A percentile compares a stretch with the other conserved stretches of the same genome.
phyloP scores from a whole-genome alignment of 1,140 invertebrate species.

The Drosophila quadrilineata region DNA sequence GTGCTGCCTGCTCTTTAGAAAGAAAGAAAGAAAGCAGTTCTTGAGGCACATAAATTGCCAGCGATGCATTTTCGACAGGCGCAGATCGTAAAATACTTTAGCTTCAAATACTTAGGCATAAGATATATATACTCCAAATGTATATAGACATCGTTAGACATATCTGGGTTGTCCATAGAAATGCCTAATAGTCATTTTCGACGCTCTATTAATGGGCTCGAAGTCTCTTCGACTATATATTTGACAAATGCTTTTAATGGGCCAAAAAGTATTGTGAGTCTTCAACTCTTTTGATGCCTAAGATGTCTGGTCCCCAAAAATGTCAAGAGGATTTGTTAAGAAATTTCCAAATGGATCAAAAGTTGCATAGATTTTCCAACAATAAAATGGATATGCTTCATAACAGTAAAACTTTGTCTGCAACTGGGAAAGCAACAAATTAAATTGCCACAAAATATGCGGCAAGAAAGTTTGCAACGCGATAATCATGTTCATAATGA shows the following conservation, averaged over 20 bases:
- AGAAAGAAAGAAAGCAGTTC: too few relatives aligned
- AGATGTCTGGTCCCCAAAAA: slow-evolving; percentile 10
- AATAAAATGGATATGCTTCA: slow-evolving; percentile 47
- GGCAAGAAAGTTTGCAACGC: too few relatives aligned
- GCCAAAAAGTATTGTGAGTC: slow-evolving; percentile 20
- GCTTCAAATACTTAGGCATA: slow-evolving; percentile 22
- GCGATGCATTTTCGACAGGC: slow-evolving; percentile 32
- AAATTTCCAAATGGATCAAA: slow-evolving; percentile 25
- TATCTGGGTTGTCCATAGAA: slow-evolving; percentile 42
- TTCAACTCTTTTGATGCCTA: slow-evolving; percentile 37
- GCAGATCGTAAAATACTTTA: slow-evolving; percentile 60
- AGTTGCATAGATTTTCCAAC: slow-evolving; percentile 23
- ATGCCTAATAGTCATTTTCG: slow-evolving; percentile 26
- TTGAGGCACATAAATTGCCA: slow-evolving; percentile 54
- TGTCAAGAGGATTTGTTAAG: slow-evolving; percentile 35
- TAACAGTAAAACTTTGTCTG: slow-evolving; percentile 32
- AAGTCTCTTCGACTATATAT: too few relatives aligned
- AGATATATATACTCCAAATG: slow-evolving; percentile 29
- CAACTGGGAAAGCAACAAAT: too few relatives aligned
- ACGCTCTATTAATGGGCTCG: slow-evolving; percentile 44
- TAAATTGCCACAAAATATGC: too few relatives aligned
- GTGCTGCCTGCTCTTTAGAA: too few relatives aligned
- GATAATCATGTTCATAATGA: slow-evolving; percentile 2
- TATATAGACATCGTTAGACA: slow-evolving; percentile 15
- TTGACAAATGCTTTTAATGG: slow-evolving; percentile 70